Evolutionary conservation across 2,113 vertebrate species (phyloP).

Genomic region (Promerops cafer): DNA sequence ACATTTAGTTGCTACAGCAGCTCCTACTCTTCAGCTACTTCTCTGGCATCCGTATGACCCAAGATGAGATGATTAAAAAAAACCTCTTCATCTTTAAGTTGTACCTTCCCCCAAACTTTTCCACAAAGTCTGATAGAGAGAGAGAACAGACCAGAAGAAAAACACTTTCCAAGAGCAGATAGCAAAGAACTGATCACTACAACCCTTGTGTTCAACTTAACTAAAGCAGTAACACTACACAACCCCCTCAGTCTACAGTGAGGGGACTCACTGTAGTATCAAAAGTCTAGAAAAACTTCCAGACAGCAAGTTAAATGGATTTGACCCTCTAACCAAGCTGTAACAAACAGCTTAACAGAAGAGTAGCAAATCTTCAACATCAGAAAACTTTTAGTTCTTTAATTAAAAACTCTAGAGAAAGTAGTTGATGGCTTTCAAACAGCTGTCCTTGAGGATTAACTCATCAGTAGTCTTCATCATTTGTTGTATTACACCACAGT

Average conservation of each 20-base stretch:
- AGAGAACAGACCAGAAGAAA: neutral
- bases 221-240: neutral
- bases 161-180: neutral
- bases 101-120: neutral
- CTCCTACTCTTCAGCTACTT: neutral
- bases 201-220: neutral
- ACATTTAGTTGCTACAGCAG: neutral
- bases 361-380: neutral
- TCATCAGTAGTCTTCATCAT: neutral
- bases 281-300: neutral
- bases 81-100: neutral
- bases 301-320: neutral
- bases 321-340: neutral
- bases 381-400: neutral
- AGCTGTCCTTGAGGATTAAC: neutral
- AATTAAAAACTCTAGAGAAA: neutral
- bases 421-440: neutral
- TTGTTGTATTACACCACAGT: neutral
- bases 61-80: neutral
- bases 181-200: neutral
- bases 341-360: neutral
- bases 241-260: neutral
- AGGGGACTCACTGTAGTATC: neutral
- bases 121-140: neutral
- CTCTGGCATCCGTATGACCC: neutral